These are phyloP conservation scores for Plodia interpunctella DNA, from an alignment of 1,140 invertebrate genomes.

Conservation along the genomic window DNA sequence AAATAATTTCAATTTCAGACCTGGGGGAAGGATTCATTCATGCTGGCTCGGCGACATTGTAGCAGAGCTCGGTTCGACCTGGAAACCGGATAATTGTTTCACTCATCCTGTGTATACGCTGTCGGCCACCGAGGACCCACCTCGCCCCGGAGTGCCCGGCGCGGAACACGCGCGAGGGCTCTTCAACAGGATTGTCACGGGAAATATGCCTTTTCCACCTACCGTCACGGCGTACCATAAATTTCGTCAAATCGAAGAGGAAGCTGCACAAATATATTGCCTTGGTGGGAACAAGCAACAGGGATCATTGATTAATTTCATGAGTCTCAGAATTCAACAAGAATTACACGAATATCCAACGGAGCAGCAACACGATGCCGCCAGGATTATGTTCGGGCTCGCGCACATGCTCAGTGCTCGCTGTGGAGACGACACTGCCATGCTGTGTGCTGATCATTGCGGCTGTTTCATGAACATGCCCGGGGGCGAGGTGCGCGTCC, in stretches of 20 bases:
- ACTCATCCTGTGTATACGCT: slow-evolving; percentile 80
- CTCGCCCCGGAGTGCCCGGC: slow-evolving; percentile 72
- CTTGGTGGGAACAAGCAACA: slow-evolving; percentile 78
- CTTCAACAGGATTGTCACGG: slow-evolving; percentile 79
- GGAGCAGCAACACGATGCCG: slow-evolving; percentile 81
- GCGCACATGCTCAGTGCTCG: slow-evolving; percentile 77
- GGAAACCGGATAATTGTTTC: slow-evolving; percentile 76
- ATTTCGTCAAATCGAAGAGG: slow-evolving; percentile 80
- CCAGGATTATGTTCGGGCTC: slow-evolving; percentile 81
- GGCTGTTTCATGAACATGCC: slow-evolving; percentile 81
- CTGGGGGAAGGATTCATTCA: slow-evolving; percentile 82
- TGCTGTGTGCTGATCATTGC: slow-evolving; percentile 80
- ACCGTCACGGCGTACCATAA: slow-evolving; percentile 79
- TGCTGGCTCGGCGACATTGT: slow-evolving; percentile 83
- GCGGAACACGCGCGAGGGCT: slow-evolving; percentile 73
- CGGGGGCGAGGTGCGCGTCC: slow-evolving; percentile 80
- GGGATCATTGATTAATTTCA: slow-evolving; percentile 80
- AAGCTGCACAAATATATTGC: slow-evolving; percentile 76
- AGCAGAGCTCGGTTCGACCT: slow-evolving; percentile 81
- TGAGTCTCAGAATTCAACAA: slow-evolving; percentile 81
- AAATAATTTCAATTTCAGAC: slow-evolving; percentile 37
- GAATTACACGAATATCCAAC: slow-evolving; percentile 81
- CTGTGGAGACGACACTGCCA: slow-evolving; percentile 79
- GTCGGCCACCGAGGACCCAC: slow-evolving; percentile 78
- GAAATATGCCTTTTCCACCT: slow-evolving; percentile 78